Conservation (phyloP, 2,113 vertebrate species). For the Strix uralensis region DNA sequence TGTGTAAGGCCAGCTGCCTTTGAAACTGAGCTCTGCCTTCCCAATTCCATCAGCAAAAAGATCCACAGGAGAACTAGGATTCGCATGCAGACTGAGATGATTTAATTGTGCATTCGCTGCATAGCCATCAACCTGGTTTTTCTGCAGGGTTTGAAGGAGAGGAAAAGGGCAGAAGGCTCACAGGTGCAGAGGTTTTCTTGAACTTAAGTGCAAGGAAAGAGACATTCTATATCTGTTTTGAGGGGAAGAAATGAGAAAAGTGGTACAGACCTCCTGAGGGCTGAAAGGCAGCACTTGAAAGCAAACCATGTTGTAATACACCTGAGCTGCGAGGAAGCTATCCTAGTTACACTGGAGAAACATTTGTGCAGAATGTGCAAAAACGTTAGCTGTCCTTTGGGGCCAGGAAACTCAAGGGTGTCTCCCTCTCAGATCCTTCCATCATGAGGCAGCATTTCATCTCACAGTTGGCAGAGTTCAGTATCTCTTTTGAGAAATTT, state of each 20-base stretch:
- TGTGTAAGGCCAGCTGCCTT: background rate
- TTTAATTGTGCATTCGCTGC: background rate
- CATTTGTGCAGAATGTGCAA: accelerated
- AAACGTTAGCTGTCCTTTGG: background rate
- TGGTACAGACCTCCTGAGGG: background rate
- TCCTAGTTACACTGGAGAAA: background rate
- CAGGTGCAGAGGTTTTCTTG: background rate
- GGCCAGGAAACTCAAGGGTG: background rate
- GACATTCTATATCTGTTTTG: background rate
- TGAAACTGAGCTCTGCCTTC: conserved; percentile 17
- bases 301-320: background rate
- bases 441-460: background rate
- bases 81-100: background rate
- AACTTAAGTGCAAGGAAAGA: background rate
- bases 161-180: background rate
- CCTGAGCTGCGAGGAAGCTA: background rate
- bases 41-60: background rate
- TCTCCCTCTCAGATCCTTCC: background rate
- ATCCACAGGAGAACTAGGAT: background rate
- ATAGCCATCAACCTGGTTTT: background rate
- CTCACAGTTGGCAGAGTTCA: background rate
- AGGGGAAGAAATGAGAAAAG: background rate
- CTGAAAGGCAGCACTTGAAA: background rate
- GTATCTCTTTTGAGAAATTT: background rate
- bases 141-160: background rate